Evolutionary conservation across 2,797 vertebrate genomes (phyloP), one percentile per base, ranked within the genome.

Genomic region (Sparidentex hasta): DNA sequence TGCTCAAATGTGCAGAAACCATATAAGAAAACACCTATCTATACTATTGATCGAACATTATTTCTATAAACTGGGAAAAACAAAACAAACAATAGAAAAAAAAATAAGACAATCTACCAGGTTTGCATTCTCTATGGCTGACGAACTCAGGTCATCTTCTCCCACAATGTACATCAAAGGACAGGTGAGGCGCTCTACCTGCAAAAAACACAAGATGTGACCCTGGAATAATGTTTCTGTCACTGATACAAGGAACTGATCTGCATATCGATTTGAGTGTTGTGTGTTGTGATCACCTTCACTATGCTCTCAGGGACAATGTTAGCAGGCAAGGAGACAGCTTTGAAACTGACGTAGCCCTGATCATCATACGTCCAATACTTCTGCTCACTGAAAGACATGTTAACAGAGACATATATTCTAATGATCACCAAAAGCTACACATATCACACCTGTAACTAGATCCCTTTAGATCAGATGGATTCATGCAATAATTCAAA

Each of bases 121-220:
- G 46, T 86, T 71, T 70, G 93, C 91, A 0, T 74, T 93, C 69
- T 94, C 91, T 8, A 6, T 11, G 68, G 84, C 83, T 8, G 87
- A 51, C 58, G 44, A 0, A 21, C 56, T 87, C 25, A 41, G 25
- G 67, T 95, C 94, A 12, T 94, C 93, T 77, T 92, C 88, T 33
- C 93, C 83, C n/a, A 87, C 27, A 11, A 95, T 76, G 83, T 56
- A 92, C 88, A 95, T 67, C 25, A 94, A 33, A 9, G 93, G 93
- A 84, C 92, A 95, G 38, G 17, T 2, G 29, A 95, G 11, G 16
- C 88, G 69, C 66, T 95, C 91, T 0, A 94, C 0, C 95, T 95
- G 74, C 65, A 83, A 62, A 83, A 33, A 56, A 75, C 6, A 84
- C n/a, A 76, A 23, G 6, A 58, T 7, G 48, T 44, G 21, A 71